Evolutionary conservation across 2,797 vertebrate species (phyloP), one percentile per base, ranked within the genome.

Genomic region (Girardinus metallicus): DNA sequence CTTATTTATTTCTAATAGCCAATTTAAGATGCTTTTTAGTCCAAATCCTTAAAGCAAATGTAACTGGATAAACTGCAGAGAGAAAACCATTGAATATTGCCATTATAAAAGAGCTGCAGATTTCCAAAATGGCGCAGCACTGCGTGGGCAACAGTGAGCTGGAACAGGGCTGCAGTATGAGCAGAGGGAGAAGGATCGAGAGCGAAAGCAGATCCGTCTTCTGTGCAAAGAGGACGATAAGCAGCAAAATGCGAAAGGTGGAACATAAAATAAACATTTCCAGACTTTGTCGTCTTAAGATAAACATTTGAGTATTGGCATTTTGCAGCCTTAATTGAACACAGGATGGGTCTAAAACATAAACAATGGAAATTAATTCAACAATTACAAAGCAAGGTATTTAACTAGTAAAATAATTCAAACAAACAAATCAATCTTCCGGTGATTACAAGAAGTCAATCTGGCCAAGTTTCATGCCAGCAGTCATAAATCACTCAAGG

Each of bases 71-170:
- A 79, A 79, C 66, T 36, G 51, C 53, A 75, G 77, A 79, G 57
- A 81, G 36, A 80, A 80, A 84, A 51, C 23, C 16, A 31, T 34
- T 60, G 80, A 88, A 85, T 86, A 80, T 80, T 86, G 85, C 76
- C 76, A 68, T 84, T 76, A 83, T 75, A 84, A 74, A 83, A 77
- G 82, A 88, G 87, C 88, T 87, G 83, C 83, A 84, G 89, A 91
- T 90, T 91, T 92, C 85, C 90, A 93, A 95, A 94, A 94, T 93
- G 94, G 94, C 84, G 84, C 83, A 74, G 88, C 87, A 79, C 74
- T 93, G 93, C 88, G 93, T 94, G 93, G 94, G 93, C 87, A 85
- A 89, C 84, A 64, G 80, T 53, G 85, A 89, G 86, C 82, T 85
- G 82, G 75, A 91, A 84, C 77, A 83, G 87, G 84, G 84, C 83